A percentile compares a stretch with the other conserved stretches of the same genome.
phyloP scores from a whole-genome alignment of 2,888 invertebrate genomes.

The Cheilosia impressa region DNA sequence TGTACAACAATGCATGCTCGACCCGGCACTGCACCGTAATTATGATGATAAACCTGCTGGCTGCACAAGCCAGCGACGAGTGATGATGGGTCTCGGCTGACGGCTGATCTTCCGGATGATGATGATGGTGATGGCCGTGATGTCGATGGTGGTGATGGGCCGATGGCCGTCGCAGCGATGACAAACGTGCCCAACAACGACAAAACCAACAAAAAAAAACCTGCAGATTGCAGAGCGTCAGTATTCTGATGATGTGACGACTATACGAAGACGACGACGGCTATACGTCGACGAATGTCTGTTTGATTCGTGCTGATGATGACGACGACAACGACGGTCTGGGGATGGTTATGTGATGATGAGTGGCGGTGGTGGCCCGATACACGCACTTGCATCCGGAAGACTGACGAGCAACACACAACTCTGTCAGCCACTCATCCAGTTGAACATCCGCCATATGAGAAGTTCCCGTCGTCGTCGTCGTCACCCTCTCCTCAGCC shows the following conservation, averaged over 20 bases:
- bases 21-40: slow-evolving; percentile 59
- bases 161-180: slow-evolving; percentile 51
- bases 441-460: slow-evolving; percentile 69
- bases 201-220: slow-evolving; percentile 54
- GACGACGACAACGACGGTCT: slow-evolving; percentile 52
- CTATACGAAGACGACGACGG: slow-evolving; percentile 15
- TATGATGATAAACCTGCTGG: slow-evolving; percentile 66
- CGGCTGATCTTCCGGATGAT: slow-evolving; percentile 54
- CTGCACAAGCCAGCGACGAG: slow-evolving; percentile 52
- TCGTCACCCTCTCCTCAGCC: slow-evolving; percentile 11
- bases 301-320: slow-evolving; percentile 43
- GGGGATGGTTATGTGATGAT: slow-evolving; percentile 72
- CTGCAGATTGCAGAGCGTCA: slow-evolving; percentile 35
- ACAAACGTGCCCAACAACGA: slow-evolving; percentile 49
- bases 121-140: slow-evolving; percentile 40
- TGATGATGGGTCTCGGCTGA: slow-evolving; percentile 48
- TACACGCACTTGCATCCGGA: slow-evolving; percentile 72
- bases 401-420: slow-evolving; percentile 47
- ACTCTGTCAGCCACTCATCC: slow-evolving; percentile 70
- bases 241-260: slow-evolving; percentile 8
- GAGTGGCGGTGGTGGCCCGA: slow-evolving; percentile 46
- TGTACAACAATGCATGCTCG: slow-evolving; percentile 52
- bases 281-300: slow-evolving; percentile 36
- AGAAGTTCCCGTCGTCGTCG: slow-evolving; percentile 62
- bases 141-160: slow-evolving; percentile 34